Percentiles rank a stretch among this genome's conserved stretches.
These are phyloP conservation scores for Myathropa florea DNA, from an alignment of 2,888 invertebrate genomes.

Conservation along the genomic window DNA sequence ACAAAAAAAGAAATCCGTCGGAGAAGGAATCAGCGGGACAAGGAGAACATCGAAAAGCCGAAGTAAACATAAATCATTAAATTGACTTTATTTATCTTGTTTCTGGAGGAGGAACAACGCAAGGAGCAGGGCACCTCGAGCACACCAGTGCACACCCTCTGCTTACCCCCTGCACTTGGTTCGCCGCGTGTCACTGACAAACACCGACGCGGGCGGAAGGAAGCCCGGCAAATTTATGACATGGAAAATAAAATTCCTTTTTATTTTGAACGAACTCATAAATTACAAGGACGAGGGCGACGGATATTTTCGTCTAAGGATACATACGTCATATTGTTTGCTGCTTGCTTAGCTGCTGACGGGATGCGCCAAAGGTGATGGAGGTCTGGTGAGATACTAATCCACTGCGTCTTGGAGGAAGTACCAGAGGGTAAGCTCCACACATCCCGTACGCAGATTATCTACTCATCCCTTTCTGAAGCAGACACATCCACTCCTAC, in stretches of 20 bases:
- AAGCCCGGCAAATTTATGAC: constrained; percentile 63
- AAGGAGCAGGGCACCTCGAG: background rate
- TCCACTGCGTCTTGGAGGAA: constrained; percentile 26
- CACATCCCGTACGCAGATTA: constrained; percentile 34
- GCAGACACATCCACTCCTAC: background rate
- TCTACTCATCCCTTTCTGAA: constrained; percentile 21
- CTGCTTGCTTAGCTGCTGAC: constrained; percentile 24
- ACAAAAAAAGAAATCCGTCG: background rate
- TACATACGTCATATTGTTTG: constrained; percentile 49
- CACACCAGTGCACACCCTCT: background rate
- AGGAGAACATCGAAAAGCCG: constrained; percentile 61
- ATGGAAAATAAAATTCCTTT: constrained; percentile 69
- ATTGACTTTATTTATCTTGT: constrained; percentile 71
- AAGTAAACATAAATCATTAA: constrained; percentile 70
- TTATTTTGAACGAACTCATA: constrained; percentile 67
- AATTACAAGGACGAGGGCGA: constrained; percentile 63
- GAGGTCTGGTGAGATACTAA: constrained; percentile 22
- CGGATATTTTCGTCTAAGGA: constrained; percentile 45
- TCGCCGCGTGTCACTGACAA: background rate
- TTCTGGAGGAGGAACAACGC: constrained; percentile 42
- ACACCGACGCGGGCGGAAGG: constrained; percentile 40
- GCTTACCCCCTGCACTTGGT: background rate
- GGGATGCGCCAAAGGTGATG: constrained; percentile 2
- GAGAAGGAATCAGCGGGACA: background rate
- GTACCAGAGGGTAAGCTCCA: background rate